Base-by-base conservation (phyloP, 2,113 vertebrate genomes). In the Ptilonorhynchus violaceus region DNA sequence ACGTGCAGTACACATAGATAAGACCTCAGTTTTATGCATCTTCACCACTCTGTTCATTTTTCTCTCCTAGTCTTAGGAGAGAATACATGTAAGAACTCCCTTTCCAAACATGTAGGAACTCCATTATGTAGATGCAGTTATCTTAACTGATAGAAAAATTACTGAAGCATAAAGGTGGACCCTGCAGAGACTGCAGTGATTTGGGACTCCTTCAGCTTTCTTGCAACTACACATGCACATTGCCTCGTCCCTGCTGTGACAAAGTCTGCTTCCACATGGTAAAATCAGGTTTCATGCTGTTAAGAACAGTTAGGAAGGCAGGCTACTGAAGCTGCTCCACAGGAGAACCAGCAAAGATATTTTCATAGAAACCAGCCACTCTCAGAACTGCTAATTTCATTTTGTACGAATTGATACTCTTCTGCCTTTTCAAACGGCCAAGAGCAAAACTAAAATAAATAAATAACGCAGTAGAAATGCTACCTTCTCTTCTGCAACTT, bases 81-180 rank as follows among this genome's bases (percentile, higher is more conserved):
- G n/a, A n/a, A n/a, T n/a, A n/a, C n/a, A n/a, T n/a, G n/a, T n/a
- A n/a, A n/a, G 42, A 47, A 31, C 92, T 81, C 58, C 31, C 41
- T 82, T 72, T 70, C 50, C 20, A 11, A 85, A 59, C 55, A 47
- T 44, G 60, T 24, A 79, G 70, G 85, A 84, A 64, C 67, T 87
- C 91, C 81, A 80, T 95, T 94, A 93, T 33, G 41, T 37, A 28
- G 2, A 88, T 89, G 67, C 63, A 93, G 80, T 77, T 91, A 88
- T 91, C 87, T 90, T 89, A 96, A 96, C 44, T 37, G 95, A 93
- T 68, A 89, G 82, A 77, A 93, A 95, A 97, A 96, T 85, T 94
- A 91, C 74, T 89, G 88, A 95, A 96, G 88, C 92, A 76, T 94
- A 96, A 95, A 90, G 89, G 64, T 78, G 74, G 89, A 96, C 72